Evolutionary conservation across 2,113 vertebrate genomes (phyloP).

Genomic region (Cyanistes caeruleus): DNA sequence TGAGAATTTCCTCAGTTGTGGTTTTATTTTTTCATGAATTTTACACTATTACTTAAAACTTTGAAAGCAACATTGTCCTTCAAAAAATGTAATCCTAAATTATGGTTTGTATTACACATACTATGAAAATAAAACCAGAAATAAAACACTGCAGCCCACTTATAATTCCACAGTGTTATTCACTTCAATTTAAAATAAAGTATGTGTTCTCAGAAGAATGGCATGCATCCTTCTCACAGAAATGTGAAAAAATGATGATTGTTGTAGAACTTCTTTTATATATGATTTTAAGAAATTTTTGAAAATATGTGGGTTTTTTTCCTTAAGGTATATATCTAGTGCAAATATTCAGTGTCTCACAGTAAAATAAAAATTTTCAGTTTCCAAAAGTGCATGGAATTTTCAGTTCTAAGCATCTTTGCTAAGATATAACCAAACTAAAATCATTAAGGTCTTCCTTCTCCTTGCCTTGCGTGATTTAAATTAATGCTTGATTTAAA

Average conservation of each 20-base stretch:
- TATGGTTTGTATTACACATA: not conserved
- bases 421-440: not conserved
- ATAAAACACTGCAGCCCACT: not conserved
- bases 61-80: not conserved
- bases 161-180: not conserved
- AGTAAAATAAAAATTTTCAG: not conserved
- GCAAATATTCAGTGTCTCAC: not conserved
- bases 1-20: not conserved
- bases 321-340: not conserved
- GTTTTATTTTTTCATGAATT: not conserved
- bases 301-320: accelerated
- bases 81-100: not conserved
- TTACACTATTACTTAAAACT: not conserved
- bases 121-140: not conserved
- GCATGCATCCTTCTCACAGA: not conserved
- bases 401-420: not conserved
- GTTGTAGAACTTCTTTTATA: not conserved
- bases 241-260: not conserved
- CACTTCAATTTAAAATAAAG: not conserved
- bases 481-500: not conserved
- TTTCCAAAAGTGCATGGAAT: not conserved
- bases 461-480: not conserved
- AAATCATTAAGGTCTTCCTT: not conserved
- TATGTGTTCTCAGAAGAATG: not conserved
- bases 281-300: not conserved